A percentile compares a stretch with the other conserved stretches of the same genome.
phyloP scores from a whole-genome alignment of 1,140 invertebrate species.

The Bombus polaris region DNA sequence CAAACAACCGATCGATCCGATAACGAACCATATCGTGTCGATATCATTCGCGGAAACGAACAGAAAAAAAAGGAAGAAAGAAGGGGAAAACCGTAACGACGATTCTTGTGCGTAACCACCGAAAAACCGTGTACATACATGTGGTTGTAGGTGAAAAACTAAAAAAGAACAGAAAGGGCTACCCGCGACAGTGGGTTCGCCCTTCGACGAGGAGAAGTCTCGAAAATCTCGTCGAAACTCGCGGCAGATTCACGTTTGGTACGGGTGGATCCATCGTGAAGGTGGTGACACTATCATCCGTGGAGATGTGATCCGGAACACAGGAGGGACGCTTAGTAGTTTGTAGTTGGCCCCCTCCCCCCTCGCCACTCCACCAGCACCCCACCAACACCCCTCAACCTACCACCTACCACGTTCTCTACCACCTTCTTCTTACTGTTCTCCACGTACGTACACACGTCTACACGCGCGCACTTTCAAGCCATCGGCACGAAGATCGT shows the following conservation, averaged over 20 bases:
- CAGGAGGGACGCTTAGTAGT: slow-evolving; percentile 77
- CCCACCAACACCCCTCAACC: slow-evolving; percentile 54
- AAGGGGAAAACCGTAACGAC: neutral
- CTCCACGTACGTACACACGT: slow-evolving; percentile 14
- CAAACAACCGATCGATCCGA: neutral
- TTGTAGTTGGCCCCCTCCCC: slow-evolving; percentile 78
- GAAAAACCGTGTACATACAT: neutral
- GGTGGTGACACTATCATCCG: slow-evolving; percentile 73
- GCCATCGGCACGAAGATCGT: slow-evolving; percentile 18
- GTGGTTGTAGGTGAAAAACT: neutral
- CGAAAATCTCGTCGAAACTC: slow-evolving; percentile 14
- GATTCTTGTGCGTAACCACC: neutral
- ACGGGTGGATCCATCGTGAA: slow-evolving; percentile 65
- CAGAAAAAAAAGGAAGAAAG: too few relatives aligned
- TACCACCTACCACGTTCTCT: slow-evolving; percentile 50
- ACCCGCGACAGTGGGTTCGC: neutral
- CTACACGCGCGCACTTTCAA: slow-evolving; percentile 12
- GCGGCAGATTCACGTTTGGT: neutral
- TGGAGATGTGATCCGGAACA: slow-evolving; percentile 81
- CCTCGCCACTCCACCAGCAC: slow-evolving; percentile 48
- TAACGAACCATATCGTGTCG: neutral
- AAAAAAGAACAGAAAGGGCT: neutral
- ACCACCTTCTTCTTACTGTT: slow-evolving; percentile 21
- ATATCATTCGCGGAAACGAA: neutral
- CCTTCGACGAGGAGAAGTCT: neutral